A percentile compares a stretch with the other conserved stretches of the same genome.
phyloP scores from a whole-genome alignment of 2,113 vertebrate species.

The Scortum barcoo region DNA sequence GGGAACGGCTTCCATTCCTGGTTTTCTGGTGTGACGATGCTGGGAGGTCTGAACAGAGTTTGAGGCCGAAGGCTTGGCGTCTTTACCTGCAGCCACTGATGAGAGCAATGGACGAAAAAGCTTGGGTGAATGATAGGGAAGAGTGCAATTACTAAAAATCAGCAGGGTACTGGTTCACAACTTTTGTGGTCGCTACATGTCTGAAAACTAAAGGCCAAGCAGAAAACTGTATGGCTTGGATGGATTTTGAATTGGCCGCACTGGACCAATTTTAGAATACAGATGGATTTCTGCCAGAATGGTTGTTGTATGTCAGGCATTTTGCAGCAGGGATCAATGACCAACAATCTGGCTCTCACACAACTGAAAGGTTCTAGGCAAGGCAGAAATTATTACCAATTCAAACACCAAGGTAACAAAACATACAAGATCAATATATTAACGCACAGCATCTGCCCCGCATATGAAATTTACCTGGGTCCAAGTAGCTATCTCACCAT shows the following conservation, averaged over 20 bases:
- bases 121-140: fast-evolving
- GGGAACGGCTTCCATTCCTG: constrained; percentile 29
- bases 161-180: not conserved
- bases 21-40: constrained; percentile 27
- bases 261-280: too few species aligned
- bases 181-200: not conserved
- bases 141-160: not conserved
- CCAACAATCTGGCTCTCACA: not conserved
- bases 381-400: too few species aligned
- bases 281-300: not conserved
- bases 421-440: not conserved
- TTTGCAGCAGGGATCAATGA: not conserved
- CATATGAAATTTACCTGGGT: constrained; percentile 61
- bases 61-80: not conserved
- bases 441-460: not conserved
- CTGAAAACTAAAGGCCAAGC: not conserved
- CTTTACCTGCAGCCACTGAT: constrained; percentile 36
- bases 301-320: not conserved
- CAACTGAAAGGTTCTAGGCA: not conserved
- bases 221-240: not conserved
- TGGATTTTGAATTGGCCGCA: not conserved
- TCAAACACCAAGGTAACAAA: not conserved
- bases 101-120: not conserved
- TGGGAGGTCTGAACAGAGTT: constrained; percentile 34
- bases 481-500: constrained; percentile 82